Conservation (phyloP, 2,113 vertebrate species). For the Chelonoidis abingdonii region DNA sequence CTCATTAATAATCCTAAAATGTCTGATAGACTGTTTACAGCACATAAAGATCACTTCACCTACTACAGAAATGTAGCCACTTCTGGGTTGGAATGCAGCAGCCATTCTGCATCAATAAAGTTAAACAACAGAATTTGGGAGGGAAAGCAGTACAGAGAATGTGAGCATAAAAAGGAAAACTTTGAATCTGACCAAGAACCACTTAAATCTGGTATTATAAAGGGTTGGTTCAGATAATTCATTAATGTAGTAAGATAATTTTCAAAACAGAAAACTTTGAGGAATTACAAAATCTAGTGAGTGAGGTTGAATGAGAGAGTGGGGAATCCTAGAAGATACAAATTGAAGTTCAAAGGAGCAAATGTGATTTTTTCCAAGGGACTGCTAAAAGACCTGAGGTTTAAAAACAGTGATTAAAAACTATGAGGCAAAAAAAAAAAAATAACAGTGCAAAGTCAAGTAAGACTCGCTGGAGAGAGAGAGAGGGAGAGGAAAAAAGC, state of each 20-base stretch:
- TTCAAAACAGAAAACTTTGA: neutral
- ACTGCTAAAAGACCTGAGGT: neutral
- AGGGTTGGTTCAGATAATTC: neutral
- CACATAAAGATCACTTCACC: neutral
- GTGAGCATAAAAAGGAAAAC: neutral
- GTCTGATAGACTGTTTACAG: neutral
- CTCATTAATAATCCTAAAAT: slow-evolving; percentile 10
- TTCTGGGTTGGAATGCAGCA: neutral
- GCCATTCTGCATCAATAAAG: neutral
- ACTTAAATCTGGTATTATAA: neutral
- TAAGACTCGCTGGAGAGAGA: neutral
- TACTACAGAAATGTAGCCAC: neutral
- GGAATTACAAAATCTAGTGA: neutral
- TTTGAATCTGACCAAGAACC: neutral
- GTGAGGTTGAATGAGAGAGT: neutral
- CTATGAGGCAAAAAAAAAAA: neutral
- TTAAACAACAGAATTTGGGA: neutral
- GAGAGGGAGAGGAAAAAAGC: neutral
- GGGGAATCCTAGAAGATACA: neutral
- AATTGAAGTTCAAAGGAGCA: neutral
- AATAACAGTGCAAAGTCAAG: neutral
- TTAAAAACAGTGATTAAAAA: neutral
- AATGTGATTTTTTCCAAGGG: neutral
- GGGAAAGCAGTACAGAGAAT: neutral
- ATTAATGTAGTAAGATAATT: neutral